Base-by-base conservation (phyloP, 2,797 vertebrate species). In the Pseudotriccus pelzelni region DNA sequence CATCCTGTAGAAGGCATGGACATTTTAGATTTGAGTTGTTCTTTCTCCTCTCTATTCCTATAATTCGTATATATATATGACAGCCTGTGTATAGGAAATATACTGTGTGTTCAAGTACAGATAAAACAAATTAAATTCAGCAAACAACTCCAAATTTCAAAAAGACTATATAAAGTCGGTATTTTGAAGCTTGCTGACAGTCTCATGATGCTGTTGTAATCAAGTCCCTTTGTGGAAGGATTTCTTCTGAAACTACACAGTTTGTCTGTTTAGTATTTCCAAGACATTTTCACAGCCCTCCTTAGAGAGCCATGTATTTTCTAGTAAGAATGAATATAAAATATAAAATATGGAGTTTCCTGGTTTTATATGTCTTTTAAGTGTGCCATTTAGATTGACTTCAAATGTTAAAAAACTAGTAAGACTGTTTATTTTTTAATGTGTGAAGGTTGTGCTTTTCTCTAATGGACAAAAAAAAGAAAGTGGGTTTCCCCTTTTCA, bases 341-440 rank as follows among this genome's bases (percentile, higher is more conserved):
- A 82, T 69, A 63, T 32, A 84, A 95, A 85, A 78, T 69, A 49
- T 4, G 1, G 64, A 63, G 21, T 70, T 92, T 92, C 56, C 19
- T 69, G 0, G 0, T n/a, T 68, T 85, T 82, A 67, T 69, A n/a
- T 69, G 3, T 56, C 55, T 91, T 89, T 93, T 70, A 41, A 55
- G 12, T 53, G 10, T 60, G 22, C 44, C 53, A 68, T 56, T 85
- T 95, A 32, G 53, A 50, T 63, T 89, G n/a, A 77, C 60, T 92
- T 89, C 58, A 93, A 53, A 91, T 68, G 10, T 76, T 81, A 87
- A 84, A 67, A 47, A 87, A 89, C 73, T 88, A 76, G 67, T 63
- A 77, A 52, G 7, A 25, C 46, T 88, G 12, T 39, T 82, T 79
- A 39, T 81, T 94, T 84, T 90, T 89, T 83, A 60, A 60, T 43